Percentiles rank a stretch among this genome's conserved stretches.
Conservation (phyloP, 2,797 vertebrate genomes). For the Glyptemys insculpta region DNA sequence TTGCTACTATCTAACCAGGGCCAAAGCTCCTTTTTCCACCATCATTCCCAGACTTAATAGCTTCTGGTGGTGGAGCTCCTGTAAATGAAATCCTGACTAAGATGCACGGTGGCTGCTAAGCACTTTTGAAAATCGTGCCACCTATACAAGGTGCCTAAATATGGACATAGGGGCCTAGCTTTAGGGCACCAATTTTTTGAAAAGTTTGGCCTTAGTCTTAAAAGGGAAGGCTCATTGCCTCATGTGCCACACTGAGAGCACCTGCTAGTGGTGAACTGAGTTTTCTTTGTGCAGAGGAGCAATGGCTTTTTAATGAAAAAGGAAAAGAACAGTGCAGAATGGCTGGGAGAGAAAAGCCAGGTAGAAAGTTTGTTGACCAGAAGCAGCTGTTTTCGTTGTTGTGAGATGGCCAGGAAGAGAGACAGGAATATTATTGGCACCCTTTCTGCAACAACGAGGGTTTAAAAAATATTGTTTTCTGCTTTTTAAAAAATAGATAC, state of each 20-base stretch:
- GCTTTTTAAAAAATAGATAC: conserved; percentile 15
- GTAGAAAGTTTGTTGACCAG: neutral
- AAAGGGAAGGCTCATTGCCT: neutral
- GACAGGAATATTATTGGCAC: neutral
- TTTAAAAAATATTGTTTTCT: neutral
- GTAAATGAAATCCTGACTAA: too few species aligned
- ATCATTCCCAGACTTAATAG: too few species aligned
- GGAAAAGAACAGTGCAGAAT: neutral
- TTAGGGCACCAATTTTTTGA: neutral
- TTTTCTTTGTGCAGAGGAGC: neutral
- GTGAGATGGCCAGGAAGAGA: neutral
- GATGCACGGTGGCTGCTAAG: too few species aligned
- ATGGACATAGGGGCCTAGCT: neutral
- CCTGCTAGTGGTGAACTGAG: neutral
- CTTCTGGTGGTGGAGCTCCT: too few species aligned
- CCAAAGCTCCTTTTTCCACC: too few species aligned
- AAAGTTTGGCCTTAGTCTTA: neutral
- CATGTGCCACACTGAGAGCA: neutral
- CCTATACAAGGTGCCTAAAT: too few species aligned
- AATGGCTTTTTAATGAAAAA: neutral
- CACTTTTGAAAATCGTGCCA: too few species aligned
- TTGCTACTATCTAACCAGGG: too few species aligned
- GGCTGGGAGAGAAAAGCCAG: neutral
- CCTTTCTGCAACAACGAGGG: neutral
- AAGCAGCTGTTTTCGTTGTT: neutral